Base-by-base conservation (phyloP, 1,140 invertebrate species). In the Delia radicum region DNA sequence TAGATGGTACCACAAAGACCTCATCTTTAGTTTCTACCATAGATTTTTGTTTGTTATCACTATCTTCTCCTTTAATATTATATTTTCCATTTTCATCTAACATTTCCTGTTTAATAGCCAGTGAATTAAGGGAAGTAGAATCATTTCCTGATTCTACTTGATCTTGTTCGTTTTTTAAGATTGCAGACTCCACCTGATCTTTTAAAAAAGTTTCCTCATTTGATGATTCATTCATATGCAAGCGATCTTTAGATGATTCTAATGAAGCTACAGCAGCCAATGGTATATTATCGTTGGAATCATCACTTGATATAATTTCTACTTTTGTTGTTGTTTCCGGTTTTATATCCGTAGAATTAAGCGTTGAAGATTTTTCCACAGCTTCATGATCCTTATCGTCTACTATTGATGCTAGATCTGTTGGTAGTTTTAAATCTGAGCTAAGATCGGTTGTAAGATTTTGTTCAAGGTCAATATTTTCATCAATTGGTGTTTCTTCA, bases 271-370 rank as follows among this genome's bases (percentile, higher is more conserved):
- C 83, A 18, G 79, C 71, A 0, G 83, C 81, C 21, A 85, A 46
- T 1, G 83, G 83, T 75, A 82, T 78, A 67, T 86, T 82, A 31
- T 84, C 81, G 71, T 81, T 81, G 31, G 79, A 82, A 12, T 85
- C 83, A 75, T 85, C 82, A 29, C 83, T 85, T 10, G 83, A 85
- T 0, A 77, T 81, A 21, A 81, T 74, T 7, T 82, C 81, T 7
- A 77, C 15, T 63, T 85, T 85, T 6, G 63, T 10, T 46, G 2
- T 73, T n/a, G 48, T 61, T 28, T 73, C 63, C n/a, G 18, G 28
- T 18, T 69, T 67, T 46, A 15, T 10, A 61, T 75, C n/a, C 71
- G 71, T 48, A 29, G 5, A 24, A 55, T 67, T 37, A 75, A 69
- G 0, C 13, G n/a, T n/a, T 26, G 27, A 29, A 12, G 26, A 28